Evolutionary conservation across 1,140 invertebrate genomes (phyloP).

Genomic region (Zaprionus ghesquierei): DNA sequence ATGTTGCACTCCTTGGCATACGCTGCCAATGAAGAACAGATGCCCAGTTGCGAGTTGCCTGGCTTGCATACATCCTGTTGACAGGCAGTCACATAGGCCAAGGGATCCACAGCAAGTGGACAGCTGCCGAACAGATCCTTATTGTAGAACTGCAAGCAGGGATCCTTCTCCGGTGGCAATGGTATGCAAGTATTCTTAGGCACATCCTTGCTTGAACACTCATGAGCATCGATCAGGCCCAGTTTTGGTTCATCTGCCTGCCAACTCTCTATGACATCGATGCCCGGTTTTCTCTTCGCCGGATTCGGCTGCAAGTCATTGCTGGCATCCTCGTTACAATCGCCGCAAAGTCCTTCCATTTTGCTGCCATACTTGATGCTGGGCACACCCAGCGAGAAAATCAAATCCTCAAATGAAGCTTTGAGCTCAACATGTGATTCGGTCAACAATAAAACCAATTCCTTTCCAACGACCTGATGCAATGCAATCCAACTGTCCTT

Average conservation of each 20-base stretch:
- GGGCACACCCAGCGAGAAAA: constrained; percentile 85
- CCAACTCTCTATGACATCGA: constrained; percentile 86
- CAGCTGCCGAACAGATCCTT: constrained; percentile 88
- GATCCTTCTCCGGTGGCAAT: constrained; percentile 84
- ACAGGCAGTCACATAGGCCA: constrained; percentile 87
- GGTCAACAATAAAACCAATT: constrained; percentile 82
- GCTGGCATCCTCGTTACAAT: constrained; percentile 87
- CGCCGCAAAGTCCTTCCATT: constrained; percentile 91
- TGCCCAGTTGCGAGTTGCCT: constrained; percentile 83
- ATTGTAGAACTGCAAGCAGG: constrained; percentile 87
- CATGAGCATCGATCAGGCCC: constrained; percentile 56
- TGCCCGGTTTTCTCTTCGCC: constrained; percentile 63
- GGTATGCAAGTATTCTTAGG: constrained; percentile 84
- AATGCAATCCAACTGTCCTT: constrained; percentile 84
- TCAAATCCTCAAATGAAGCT: constrained; percentile 84
- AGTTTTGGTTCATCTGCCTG: constrained; percentile 83
- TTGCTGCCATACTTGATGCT: constrained; percentile 88
- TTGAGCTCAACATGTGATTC: constrained; percentile 84
- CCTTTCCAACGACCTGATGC: constrained; percentile 82
- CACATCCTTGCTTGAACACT: constrained; percentile 73
- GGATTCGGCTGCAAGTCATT: constrained; percentile 86
- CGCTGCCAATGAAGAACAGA: constrained; percentile 87
- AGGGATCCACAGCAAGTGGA: constrained; percentile 88
- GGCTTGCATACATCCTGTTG: constrained; percentile 86
- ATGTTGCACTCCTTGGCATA: constrained; percentile 89